A percentile compares a stretch with the other conserved stretches of the same genome.
These are phyloP conservation scores for Chitala chitala DNA, from an alignment of 2,113 vertebrate genomes.

Conservation along the genomic window DNA sequence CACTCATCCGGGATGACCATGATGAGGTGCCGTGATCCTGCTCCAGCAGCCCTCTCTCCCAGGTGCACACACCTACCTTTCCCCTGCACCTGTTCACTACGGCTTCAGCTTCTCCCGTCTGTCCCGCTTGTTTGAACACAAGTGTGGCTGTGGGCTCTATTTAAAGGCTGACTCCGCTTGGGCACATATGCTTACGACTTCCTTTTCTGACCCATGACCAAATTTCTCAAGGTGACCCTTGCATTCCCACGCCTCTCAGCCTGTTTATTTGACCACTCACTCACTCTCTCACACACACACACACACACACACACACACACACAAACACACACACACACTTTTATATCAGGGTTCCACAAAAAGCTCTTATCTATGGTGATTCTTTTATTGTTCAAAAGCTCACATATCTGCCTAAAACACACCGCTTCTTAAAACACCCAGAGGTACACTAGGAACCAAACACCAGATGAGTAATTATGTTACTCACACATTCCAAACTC, in stretches of 20 bases:
- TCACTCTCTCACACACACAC: neutral
- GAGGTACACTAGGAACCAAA: no score
- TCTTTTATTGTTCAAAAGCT: no score
- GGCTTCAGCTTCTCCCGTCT: constrained; percentile 26
- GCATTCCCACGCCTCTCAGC: neutral
- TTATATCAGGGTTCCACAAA: neutral
- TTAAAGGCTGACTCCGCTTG: neutral
- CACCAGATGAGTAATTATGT: no score
- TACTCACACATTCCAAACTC: no score
- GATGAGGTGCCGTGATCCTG: neutral
- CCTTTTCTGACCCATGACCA: constrained; percentile 17
- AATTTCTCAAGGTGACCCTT: neutral
- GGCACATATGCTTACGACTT: neutral
- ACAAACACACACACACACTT: neutral
- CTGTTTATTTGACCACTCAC: neutral
- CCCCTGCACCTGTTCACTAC: neutral
- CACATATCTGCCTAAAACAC: no score
- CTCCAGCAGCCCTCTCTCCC: constrained; percentile 1
- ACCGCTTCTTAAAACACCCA: no score
- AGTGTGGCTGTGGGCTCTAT: neutral
- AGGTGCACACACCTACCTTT: neutral
- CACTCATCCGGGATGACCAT: constrained; percentile 28
- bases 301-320: neutral
- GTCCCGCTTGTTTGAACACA: constrained; percentile 18
- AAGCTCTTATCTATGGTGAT: no score